These are phyloP conservation scores for Rhodophaea formosa DNA, from an alignment of 2,888 invertebrate genomes.

Conservation along the genomic window DNA sequence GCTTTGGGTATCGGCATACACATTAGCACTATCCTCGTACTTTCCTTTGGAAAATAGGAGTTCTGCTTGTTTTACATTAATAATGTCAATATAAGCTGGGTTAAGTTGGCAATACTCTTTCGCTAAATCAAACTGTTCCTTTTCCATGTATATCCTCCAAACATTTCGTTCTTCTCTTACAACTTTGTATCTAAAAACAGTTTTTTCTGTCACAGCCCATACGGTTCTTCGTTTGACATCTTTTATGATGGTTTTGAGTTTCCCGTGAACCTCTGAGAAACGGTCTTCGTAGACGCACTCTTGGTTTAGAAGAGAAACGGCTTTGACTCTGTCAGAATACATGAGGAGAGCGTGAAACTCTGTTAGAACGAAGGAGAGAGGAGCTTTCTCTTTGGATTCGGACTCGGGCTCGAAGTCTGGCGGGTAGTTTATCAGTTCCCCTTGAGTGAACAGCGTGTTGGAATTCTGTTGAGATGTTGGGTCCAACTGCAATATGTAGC, in stretches of 20 bases:
- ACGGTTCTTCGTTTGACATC: conserved; percentile 89
- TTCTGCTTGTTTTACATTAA: conserved; percentile 94
- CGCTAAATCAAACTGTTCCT: conserved; percentile 92
- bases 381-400: conserved; percentile 72
- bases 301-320: conserved; percentile 91
- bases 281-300: conserved; percentile 93
- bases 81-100: conserved; percentile 89
- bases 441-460: conserved; percentile 71
- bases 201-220: conserved; percentile 92
- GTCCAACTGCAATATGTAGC: conserved; percentile 66
- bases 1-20: conserved; percentile 93
- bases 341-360: conserved; percentile 94
- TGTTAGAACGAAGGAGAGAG: conserved; percentile 90
- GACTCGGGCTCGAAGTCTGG: conserved; percentile 47
- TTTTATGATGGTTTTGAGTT: conserved; percentile 88
- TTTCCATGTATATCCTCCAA: conserved; percentile 93
- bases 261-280: conserved; percentile 89
- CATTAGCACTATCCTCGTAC: conserved; percentile 91
- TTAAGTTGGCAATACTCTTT: conserved; percentile 91
- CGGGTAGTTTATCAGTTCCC: conserved; percentile 66
- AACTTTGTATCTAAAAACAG: conserved; percentile 92
- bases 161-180: conserved; percentile 91
- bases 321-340: conserved; percentile 91
- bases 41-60: conserved; percentile 88
- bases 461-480: conserved; percentile 73